These are phyloP conservation scores for Xiphophorus hellerii DNA, from an alignment of 2,113 vertebrate species.

Conservation along the genomic window DNA sequence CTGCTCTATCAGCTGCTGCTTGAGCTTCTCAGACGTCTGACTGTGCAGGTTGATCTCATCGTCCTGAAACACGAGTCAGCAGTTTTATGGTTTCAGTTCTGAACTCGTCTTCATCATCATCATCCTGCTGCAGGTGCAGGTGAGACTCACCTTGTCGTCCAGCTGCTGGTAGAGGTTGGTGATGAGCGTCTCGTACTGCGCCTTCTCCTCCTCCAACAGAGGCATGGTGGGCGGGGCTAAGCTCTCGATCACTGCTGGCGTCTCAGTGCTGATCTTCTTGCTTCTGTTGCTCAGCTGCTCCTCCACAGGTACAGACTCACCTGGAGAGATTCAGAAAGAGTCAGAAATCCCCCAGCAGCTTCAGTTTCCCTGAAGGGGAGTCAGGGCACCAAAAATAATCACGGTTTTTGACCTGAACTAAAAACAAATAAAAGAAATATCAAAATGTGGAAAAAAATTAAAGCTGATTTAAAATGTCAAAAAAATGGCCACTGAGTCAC, in stretches of 20 bases:
- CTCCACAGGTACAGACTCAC: slow-evolving; percentile 91
- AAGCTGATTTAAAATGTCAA: too few relatives aligned
- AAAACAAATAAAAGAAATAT: not conserved
- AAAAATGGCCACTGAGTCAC: not conserved
- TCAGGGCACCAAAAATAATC: not conserved
- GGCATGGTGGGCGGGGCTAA: slow-evolving; percentile 74
- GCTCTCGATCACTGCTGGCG: slow-evolving; percentile 84
- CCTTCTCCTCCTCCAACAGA: slow-evolving; percentile 86
- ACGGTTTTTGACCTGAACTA: not conserved
- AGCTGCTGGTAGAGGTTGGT: slow-evolving; percentile 92
- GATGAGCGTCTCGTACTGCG: slow-evolving; percentile 91
- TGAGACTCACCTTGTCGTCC: slow-evolving; percentile 89
- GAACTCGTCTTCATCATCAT: slow-evolving; percentile 77
- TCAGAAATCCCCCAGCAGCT: not conserved
- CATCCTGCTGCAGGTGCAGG: slow-evolving; percentile 79
- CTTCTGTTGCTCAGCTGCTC: slow-evolving; percentile 91
- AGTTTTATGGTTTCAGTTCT: slow-evolving; percentile 1
- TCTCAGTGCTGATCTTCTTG: slow-evolving; percentile 84
- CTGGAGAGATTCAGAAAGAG: slow-evolving; percentile 62
- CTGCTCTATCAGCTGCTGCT: slow-evolving; percentile 94
- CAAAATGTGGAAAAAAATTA: not conserved
- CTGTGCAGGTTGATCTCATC: slow-evolving; percentile 98
- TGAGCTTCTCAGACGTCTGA: slow-evolving; percentile 90
- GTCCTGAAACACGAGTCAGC: slow-evolving; percentile 79
- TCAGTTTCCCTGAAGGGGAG: rapidly evolving